Percentiles rank a stretch among this genome's conserved stretches.
phyloP scores from a whole-genome alignment of 2,797 vertebrate genomes.

The Telmatherina bonti region DNA sequence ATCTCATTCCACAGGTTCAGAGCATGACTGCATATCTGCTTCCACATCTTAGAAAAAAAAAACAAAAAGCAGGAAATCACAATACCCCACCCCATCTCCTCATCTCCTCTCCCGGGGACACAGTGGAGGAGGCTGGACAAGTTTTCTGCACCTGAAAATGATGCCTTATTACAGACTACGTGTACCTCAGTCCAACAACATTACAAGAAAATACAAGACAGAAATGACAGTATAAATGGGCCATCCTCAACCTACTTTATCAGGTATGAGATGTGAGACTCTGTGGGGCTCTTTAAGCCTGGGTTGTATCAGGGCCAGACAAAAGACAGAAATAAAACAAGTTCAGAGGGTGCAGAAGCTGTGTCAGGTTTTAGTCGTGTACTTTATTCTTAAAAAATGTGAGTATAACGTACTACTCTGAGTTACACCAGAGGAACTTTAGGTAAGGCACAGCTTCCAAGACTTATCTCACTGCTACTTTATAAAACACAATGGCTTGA shows the following conservation, averaged over 20 bases:
- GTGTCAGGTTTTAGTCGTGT: slow-evolving; percentile 35
- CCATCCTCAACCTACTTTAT: slow-evolving; percentile 56
- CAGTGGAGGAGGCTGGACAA: slow-evolving; percentile 5
- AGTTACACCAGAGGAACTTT: neutral
- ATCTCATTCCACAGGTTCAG: slow-evolving; percentile 60
- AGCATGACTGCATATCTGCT: slow-evolving; percentile 63
- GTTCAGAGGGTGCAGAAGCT: slow-evolving; percentile 30
- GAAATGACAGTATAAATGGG: slow-evolving; percentile 56
- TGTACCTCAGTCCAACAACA: slow-evolving; percentile 1
- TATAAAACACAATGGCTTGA: neutral
- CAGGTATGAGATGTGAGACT: neutral
- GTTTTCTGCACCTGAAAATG: slow-evolving; percentile 9
- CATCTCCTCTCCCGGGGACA: slow-evolving; percentile 31
- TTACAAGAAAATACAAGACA: slow-evolving; percentile 12
- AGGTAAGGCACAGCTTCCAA: neutral
- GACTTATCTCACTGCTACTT: neutral
- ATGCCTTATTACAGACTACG: slow-evolving; percentile 26
- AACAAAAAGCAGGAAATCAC: slow-evolving; percentile 75
- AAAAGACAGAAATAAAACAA: slow-evolving; percentile 38
- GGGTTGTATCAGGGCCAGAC: slow-evolving; percentile 32
- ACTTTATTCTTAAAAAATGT: slow-evolving; percentile 14
- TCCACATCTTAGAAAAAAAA: slow-evolving; percentile 51
- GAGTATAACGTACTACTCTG: neutral
- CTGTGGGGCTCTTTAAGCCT: slow-evolving; percentile 19
- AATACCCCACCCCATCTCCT: slow-evolving; percentile 68